Evolutionary conservation across 2,113 vertebrate species (phyloP), one percentile per base, ranked within the genome.

Genomic region (Pterocles burchelli): DNA sequence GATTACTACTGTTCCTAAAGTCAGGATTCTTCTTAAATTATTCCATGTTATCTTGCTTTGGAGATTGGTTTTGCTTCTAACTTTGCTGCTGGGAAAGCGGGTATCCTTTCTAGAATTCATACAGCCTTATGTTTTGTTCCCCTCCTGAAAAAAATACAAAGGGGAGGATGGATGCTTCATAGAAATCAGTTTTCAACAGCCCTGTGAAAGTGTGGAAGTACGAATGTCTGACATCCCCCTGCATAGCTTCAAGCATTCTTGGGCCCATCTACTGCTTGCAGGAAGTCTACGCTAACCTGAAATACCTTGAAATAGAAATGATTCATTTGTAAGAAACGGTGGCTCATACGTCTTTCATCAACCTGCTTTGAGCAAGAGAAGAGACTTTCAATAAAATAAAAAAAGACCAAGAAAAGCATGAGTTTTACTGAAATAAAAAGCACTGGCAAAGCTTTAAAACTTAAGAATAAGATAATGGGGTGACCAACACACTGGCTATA

Each of bases 221-320:
- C 1, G 1, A 82, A 48, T 65, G 33, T 83, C 83, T 93, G 83
- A 82, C 58, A 73, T 67, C 41, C 54, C 33, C 36, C 62, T 48
- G 54, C 58, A 48, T 0, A 79, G 45, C 45, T 80, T 52, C 58
- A 41, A 59, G 84, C 57, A 34, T 58, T 58, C n/a, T 61, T 36
- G 57, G 72, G 34, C 31, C 74, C 63, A 73, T 61, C 83, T 75
- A 76, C 65, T 46, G 9, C 79, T 90, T 46, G 12, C 62, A 83
- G 71, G 71, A 79, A 83, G 67, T 58, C 86, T 21, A 7, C 55
- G 54, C 24, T 68, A 65, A 65, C 75, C 62, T 49, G 54, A 75
- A 93, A 73, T 43, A 61, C 58, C 86, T 83, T 83, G 68, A 89
- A 89, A 85, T 9, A 91, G 87, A 82, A 43, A 93, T 68, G 52